Percentiles rank a stretch among this genome's conserved stretches.
Conservation (phyloP, 1,140 invertebrate genomes). For the Drosophila azteca region DNA sequence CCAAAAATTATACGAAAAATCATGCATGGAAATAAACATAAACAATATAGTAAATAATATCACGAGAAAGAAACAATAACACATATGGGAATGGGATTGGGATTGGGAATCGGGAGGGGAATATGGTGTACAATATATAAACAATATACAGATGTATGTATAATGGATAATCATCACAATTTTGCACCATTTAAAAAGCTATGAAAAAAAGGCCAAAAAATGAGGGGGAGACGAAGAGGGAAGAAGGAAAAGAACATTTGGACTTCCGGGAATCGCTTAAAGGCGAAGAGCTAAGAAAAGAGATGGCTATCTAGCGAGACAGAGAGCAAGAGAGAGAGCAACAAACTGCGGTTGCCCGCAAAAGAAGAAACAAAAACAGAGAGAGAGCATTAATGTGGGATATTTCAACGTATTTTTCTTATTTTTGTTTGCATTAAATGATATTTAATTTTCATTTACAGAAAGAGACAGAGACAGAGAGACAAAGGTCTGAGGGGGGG, state of each 20-base stretch:
- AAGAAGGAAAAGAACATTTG: conserved; percentile 32
- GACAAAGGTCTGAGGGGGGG: not conserved
- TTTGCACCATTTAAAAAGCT: conserved; percentile 58
- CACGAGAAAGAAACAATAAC: conserved; percentile 15
- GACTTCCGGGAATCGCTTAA: conserved; percentile 55
- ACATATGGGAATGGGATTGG: conserved; percentile 6
- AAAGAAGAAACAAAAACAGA: not conserved
- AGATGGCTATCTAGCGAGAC: conserved; percentile 1
- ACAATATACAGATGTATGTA: conserved; percentile 21
- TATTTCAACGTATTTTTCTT: conserved; percentile 12
- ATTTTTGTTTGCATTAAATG: conserved; percentile 47
- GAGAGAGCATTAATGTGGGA: too few relatives aligned
- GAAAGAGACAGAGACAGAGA: not conserved
- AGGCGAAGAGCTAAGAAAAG: conserved; percentile 11
- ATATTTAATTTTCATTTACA: conserved; percentile 53
- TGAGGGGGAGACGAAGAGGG: not conserved
- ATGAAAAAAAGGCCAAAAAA: conserved; percentile 47
- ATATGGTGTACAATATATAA: too few relatives aligned
- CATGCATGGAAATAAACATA: too few relatives aligned
- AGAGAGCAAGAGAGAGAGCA: conserved; percentile 4
- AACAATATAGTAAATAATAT: too few relatives aligned
- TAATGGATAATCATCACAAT: conserved; percentile 32
- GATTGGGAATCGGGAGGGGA: too few relatives aligned
- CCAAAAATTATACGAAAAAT: conserved; percentile 18
- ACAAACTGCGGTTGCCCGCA: conserved; percentile 16